Conservation (phyloP, 92 coral and sea anemone species). For the Porites rus region DNA sequence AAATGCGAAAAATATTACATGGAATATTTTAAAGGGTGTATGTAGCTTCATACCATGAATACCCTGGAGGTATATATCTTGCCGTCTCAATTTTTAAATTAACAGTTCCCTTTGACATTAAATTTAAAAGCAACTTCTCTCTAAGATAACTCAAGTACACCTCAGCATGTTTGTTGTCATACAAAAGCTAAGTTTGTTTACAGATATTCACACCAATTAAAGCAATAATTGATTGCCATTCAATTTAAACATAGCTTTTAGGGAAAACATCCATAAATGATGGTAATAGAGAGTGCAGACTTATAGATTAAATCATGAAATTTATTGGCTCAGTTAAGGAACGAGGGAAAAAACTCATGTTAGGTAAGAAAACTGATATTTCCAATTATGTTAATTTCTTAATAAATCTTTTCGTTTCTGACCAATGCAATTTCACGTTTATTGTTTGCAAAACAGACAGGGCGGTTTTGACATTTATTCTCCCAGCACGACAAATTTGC, state of each 20-base stretch:
- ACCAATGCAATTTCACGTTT: neutral
- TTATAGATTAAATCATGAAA: too few relatives aligned
- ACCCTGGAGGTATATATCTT: too few relatives aligned
- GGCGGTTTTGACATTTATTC: slow-evolving; percentile 12
- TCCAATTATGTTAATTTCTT: neutral
- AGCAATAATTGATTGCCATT: neutral
- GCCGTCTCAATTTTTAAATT: too few relatives aligned
- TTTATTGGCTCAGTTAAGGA: neutral
- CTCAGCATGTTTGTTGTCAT: neutral
- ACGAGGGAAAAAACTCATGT: neutral
- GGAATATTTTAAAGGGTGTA: neutral
- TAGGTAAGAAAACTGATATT: neutral
- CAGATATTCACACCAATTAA: neutral
- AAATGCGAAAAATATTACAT: neutral
- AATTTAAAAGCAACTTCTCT: neutral
- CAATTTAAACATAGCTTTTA: too few relatives aligned
- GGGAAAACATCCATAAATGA: too few relatives aligned
- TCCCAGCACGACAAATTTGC: slow-evolving; percentile 18
- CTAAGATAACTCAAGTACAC: neutral
- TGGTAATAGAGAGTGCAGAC: neutral
- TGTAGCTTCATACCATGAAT: neutral
- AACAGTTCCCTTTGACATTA: neutral
- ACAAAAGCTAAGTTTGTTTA: slow-evolving; percentile 1
- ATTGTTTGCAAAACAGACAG: slow-evolving; percentile 1
- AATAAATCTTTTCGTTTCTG: neutral